Percentiles rank a stretch among this genome's conserved stretches.
phyloP scores from a whole-genome alignment of 2,797 vertebrate species.

The Anguilla anguilla region DNA sequence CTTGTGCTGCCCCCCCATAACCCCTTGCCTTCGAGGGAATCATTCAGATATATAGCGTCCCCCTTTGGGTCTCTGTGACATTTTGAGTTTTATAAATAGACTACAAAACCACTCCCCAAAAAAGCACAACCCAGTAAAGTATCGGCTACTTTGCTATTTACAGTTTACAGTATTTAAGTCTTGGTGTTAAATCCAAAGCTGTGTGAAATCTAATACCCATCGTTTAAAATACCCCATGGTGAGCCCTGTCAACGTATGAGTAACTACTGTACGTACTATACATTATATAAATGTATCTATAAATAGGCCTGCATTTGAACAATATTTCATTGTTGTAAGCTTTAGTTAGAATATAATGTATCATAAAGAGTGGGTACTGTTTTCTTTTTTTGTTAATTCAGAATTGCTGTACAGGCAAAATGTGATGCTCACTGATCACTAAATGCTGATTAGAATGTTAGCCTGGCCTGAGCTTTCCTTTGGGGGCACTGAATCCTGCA shows the following conservation, averaged over 20 bases:
- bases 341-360: neutral
- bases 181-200: neutral
- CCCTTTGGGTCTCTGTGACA: slow-evolving; percentile 8
- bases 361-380: neutral
- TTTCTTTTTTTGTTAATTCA: neutral
- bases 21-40: neutral
- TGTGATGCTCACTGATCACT: neutral
- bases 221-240: neutral
- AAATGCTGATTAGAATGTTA: neutral
- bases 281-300: too few relatives aligned
- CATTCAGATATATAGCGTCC: neutral
- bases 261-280: neutral
- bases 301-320: too few relatives aligned
- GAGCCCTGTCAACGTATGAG: neutral
- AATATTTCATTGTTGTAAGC: neutral
- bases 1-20: neutral
- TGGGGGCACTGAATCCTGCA: neutral
- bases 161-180: neutral
- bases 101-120: neutral
- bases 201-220: neutral
- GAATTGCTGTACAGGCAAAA: neutral
- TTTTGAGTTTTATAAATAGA: slow-evolving; percentile 6
- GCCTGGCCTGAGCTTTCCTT: neutral
- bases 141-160: neutral
- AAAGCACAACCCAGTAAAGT: neutral